A percentile compares a stretch with the other conserved stretches of the same genome.
These are phyloP conservation scores for Propithecus coquereli DNA, from an alignment of 2,113 vertebrate species.

Conservation along the genomic window DNA sequence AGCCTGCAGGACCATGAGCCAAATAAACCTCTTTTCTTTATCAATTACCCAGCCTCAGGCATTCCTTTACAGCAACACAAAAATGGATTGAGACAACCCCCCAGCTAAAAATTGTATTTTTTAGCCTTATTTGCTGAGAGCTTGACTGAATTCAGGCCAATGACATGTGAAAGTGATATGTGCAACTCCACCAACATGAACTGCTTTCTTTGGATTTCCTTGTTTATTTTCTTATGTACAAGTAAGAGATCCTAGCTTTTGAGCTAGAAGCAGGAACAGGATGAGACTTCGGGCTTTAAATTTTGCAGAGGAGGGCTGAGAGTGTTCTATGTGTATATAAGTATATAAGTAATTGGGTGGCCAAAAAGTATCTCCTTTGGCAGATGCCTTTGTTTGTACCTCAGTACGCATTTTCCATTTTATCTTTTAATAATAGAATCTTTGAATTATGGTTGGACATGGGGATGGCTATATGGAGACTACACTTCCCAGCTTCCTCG, in stretches of 20 bases:
- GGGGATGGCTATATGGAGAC: background rate
- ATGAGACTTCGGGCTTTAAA: background rate
- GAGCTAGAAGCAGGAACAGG: background rate
- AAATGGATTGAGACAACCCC: too few species aligned
- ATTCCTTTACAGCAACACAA: too few species aligned
- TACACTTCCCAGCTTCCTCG: background rate
- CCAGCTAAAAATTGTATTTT: background rate
- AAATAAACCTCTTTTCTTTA: too few species aligned
- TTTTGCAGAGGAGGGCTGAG: background rate
- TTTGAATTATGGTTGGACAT: background rate
- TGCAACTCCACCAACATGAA: background rate
- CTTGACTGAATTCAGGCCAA: background rate
- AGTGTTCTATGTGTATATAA: background rate
- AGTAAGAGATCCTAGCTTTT: background rate
- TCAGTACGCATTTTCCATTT: background rate
- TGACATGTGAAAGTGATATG: background rate
- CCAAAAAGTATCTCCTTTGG: background rate
- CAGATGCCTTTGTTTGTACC: background rate
- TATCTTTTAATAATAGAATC: background rate
- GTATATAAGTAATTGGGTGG: background rate
- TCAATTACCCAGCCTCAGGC: too few species aligned
- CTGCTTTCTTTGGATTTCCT: background rate
- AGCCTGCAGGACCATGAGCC: too few species aligned
- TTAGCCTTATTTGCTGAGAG: background rate
- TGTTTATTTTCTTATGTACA: background rate